A percentile compares a stretch with the other conserved stretches of the same genome.
These are phyloP conservation scores for Gryon sp. DNA, from an alignment of 1,140 invertebrate genomes.

Conservation along the genomic window DNA sequence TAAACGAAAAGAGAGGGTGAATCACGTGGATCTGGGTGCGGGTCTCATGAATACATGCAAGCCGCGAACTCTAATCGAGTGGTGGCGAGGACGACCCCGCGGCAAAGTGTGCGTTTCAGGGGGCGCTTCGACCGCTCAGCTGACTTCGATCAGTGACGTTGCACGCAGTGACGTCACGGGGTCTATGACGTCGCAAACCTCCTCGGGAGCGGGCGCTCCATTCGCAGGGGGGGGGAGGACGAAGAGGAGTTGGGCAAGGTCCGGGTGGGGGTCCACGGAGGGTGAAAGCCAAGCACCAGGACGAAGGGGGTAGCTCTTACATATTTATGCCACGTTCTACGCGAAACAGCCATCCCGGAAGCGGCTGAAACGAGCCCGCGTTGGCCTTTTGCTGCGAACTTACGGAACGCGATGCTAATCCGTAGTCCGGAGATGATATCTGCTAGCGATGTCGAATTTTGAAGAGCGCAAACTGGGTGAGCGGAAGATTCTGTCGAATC, in stretches of 20 bases:
- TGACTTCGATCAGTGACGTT: slow-evolving; percentile 78
- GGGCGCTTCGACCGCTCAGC: slow-evolving; percentile 69
- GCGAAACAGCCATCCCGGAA: slow-evolving; percentile 66
- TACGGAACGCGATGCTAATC: slow-evolving; percentile 65
- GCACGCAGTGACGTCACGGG: slow-evolving; percentile 72
- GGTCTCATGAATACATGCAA: slow-evolving; percentile 72
- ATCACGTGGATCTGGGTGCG: slow-evolving; percentile 46
- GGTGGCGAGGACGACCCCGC: slow-evolving; percentile 57
- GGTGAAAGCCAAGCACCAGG: slow-evolving; percentile 64
- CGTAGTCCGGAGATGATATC: slow-evolving; percentile 61
- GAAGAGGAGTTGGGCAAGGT: slow-evolving; percentile 72
- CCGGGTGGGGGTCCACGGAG: slow-evolving; percentile 60
- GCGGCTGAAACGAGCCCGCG: slow-evolving; percentile 41
- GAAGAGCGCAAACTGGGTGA: slow-evolving; percentile 43
- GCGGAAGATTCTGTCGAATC: neutral
- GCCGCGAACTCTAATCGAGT: slow-evolving; percentile 62
- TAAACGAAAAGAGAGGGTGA: slow-evolving; percentile 52
- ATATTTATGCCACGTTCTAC: slow-evolving; percentile 77
- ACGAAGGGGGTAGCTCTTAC: slow-evolving; percentile 77
- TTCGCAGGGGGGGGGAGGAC: no score
- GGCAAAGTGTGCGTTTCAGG: slow-evolving; percentile 41
- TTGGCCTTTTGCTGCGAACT: slow-evolving; percentile 62
- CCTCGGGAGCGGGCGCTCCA: slow-evolving; percentile 59
- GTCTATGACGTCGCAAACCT: slow-evolving; percentile 61
- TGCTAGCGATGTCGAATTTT: slow-evolving; percentile 55